phyloP scores from a whole-genome alignment of 1,140 invertebrate genomes.

The Parasteatoda tepidariorum region DNA sequence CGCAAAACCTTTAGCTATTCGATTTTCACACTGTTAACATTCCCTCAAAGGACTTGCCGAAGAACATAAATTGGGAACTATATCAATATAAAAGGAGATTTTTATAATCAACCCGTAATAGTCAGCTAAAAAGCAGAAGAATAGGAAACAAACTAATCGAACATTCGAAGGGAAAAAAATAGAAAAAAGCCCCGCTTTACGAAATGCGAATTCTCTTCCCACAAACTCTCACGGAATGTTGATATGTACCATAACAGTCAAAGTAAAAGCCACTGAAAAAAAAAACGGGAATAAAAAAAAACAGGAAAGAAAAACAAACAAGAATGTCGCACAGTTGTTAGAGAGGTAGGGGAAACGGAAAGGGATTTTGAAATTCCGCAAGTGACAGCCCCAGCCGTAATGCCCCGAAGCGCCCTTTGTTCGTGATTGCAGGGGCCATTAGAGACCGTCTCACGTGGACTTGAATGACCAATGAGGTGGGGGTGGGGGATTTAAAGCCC shows the following conservation, averaged over 20 bases:
- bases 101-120: too few relatives aligned
- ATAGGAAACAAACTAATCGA: neutral
- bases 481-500: neutral
- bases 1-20: too few relatives aligned
- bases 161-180: neutral
- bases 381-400: neutral
- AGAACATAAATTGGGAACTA: too few relatives aligned
- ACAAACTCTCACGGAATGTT: neutral
- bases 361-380: neutral
- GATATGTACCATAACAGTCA: neutral
- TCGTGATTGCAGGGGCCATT: neutral
- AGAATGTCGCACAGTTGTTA: neutral
- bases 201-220: neutral
- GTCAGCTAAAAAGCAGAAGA: neutral
- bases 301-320: neutral
- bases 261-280: neutral
- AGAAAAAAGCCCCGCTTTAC: neutral
- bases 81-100: too few relatives aligned
- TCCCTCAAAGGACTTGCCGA: too few relatives aligned
- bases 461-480: neutral
- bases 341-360: too few relatives aligned
- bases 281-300: neutral
- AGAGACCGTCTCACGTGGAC: neutral
- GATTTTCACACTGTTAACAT: too few relatives aligned
- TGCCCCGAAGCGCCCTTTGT: neutral